Evolutionary conservation across 2,888 invertebrate genomes (phyloP), one percentile per base, ranked within the genome.

Genomic region (Tetrapedia diversipes): DNA sequence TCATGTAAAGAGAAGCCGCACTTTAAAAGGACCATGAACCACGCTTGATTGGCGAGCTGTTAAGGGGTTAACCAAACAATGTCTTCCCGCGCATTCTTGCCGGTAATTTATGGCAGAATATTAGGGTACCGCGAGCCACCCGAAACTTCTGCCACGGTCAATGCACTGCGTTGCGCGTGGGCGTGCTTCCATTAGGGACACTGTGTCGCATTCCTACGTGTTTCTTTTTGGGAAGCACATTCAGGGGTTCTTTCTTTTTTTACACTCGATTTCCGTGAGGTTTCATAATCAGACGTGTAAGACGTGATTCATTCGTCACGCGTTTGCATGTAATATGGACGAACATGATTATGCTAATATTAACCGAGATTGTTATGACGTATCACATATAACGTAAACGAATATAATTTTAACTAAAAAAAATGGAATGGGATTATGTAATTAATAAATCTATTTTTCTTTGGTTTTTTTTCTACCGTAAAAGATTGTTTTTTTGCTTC

Each of bases 71-170:
- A 75, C 47, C 72, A 70, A 75, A 78, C 69, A 80, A 51, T 39
- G 69, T 65, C 67, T 51, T 32, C 73, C 51, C 72, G 57, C 51
- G 47, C 63, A 63, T 80, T 82, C 63, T 57, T 75, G 67, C 67
- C 19, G 66, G 49, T 76, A 80, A 82, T 80, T 82, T 82, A 82
- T 83, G 73, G 34, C 61, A 41, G 69, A 78, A 68, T 83, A 83
- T 70, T 73, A 83, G 67, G 64, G 70, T 78, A 64, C 70, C 64
- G 54, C 47, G 66, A 70, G 73, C 64, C 73, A 69, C 66, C 72
- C 63, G 74, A 80, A 76, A 83, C 34, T 73, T 63, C 24, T 63
- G 66, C 51, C 63, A 70, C 71, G 78, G 69, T 81, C 81, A 73
- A 79, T 68, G 81, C 69, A 79, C 61, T 69, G 73, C n/a, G n/a